Percentiles rank a stretch among this genome's conserved stretches.
These are phyloP conservation scores for Pterostichus madidus DNA, from an alignment of 2,888 invertebrate genomes.

Conservation along the genomic window DNA sequence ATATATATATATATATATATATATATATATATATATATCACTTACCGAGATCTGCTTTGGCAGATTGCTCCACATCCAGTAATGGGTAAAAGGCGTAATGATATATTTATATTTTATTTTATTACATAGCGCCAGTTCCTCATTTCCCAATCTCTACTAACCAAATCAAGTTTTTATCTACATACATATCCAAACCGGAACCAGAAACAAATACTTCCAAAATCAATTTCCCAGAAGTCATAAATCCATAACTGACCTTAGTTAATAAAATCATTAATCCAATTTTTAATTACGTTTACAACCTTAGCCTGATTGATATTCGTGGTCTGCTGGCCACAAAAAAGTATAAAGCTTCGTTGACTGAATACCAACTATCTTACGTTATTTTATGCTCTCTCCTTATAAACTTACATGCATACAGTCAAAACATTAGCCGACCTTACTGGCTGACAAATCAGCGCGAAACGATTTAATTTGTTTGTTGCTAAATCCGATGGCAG, in stretches of 20 bases:
- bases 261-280: not conserved
- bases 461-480: not conserved
- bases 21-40: no score
- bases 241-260: constrained; percentile 19
- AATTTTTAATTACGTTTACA: constrained; percentile 1
- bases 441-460: not conserved
- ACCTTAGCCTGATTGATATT: constrained; percentile 46
- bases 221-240: not conserved
- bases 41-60: no score
- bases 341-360: not conserved
- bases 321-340: not conserved
- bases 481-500: not conserved
- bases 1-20: no score
- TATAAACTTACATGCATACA: not conserved
- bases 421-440: constrained; percentile 1
- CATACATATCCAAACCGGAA: not conserved
- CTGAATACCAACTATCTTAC: not conserved
- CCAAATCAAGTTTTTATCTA: not conserved
- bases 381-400: constrained; percentile 7
- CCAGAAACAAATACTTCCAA: not conserved
- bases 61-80: no score
- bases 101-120: no score
- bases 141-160: no score
- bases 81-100: no score
- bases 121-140: no score